Conservation (phyloP, 2,113 vertebrate genomes). For the Eurypyga helias region DNA sequence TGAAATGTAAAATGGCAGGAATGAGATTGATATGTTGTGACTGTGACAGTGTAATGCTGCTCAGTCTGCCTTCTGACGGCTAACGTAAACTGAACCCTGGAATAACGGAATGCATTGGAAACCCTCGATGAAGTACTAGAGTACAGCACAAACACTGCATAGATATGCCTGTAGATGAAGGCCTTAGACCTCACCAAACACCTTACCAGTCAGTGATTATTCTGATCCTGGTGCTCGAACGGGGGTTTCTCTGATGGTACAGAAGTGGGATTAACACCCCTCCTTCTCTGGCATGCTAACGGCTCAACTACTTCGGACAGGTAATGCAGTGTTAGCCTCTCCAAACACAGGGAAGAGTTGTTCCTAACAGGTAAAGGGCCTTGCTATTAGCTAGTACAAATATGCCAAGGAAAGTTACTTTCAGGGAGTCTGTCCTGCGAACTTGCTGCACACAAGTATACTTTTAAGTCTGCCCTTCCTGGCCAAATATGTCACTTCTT, state of each 20-base stretch:
- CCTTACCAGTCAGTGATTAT: neutral
- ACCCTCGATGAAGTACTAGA: neutral
- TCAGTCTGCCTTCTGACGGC: neutral
- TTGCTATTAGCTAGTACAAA: neutral
- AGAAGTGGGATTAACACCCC: neutral
- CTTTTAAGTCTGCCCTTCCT: neutral
- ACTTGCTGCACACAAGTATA: neutral
- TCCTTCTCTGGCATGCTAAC: neutral
- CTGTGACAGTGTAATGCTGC: neutral
- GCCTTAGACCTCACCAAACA: neutral
- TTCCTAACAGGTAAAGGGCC: neutral
- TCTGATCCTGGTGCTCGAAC: neutral
- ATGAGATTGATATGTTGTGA: neutral
- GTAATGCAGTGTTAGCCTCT: neutral
- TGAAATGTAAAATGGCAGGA: neutral
- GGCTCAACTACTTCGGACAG: neutral
- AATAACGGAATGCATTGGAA: neutral
- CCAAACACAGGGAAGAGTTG: neutral
- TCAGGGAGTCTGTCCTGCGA: neutral
- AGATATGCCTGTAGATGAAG: neutral
- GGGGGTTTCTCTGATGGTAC: neutral
- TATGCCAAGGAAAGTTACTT: neutral
- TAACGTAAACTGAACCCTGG: neutral
- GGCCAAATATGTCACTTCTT: neutral
- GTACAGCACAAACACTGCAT: neutral